Conservation (phyloP, 2,888 invertebrate species). For the Sepioteuthis lessoniana region DNA sequence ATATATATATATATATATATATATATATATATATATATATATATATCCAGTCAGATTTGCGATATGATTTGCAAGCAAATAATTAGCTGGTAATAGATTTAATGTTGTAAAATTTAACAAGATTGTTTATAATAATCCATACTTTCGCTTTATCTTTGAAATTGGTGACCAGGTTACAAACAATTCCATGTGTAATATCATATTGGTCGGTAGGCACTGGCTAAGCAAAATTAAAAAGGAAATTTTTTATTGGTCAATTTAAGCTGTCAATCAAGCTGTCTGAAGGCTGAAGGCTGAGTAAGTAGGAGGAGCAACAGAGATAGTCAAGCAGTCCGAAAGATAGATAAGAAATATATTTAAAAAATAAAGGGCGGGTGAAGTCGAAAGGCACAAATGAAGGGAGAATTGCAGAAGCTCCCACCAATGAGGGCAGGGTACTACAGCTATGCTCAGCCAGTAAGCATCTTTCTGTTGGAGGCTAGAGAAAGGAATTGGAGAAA, state of each 20-base stretch:
- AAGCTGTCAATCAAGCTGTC: neutral
- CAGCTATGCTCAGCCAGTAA: neutral
- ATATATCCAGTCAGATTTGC: neutral
- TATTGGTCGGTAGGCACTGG: neutral
- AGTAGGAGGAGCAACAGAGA: slow-evolving; percentile 9
- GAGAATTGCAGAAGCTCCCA: neutral
- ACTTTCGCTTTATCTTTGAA: neutral
- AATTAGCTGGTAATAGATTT: no score
- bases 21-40: neutral
- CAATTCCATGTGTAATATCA: neutral
- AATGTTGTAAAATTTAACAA: no score
- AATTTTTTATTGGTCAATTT: neutral
- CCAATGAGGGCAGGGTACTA: slow-evolving; percentile 5
- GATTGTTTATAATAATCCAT: no score
- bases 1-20: no score
- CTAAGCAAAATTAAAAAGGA: neutral
- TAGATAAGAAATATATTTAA: neutral
- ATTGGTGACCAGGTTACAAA: neutral
- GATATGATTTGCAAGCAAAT: no score
- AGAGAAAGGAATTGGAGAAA: neutral
- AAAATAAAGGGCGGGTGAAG: no score
- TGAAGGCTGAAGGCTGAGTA: neutral
- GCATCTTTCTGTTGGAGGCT: neutral
- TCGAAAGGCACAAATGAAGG: neutral
- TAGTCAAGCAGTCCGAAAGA: neutral